Conservation (phyloP, 1,140 invertebrate genomes). For the Nilaparvata lugens region DNA sequence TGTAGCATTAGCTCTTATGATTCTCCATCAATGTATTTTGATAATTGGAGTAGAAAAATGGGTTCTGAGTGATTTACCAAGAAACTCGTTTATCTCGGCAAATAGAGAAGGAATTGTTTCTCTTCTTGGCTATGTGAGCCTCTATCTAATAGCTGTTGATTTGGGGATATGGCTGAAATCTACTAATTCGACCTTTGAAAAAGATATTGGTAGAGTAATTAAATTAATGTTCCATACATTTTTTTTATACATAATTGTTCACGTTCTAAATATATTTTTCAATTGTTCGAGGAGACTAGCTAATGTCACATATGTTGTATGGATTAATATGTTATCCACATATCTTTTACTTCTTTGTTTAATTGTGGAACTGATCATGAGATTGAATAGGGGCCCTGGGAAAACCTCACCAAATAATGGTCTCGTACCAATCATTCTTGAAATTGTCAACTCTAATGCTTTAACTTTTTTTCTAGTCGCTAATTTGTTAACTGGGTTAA, state of each 20-base stretch:
- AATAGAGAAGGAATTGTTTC: conserved; percentile 88
- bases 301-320: conserved; percentile 66
- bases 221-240: conserved; percentile 36
- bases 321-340: conserved; percentile 52
- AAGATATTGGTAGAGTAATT: conserved; percentile 26
- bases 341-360: conserved; percentile 19
- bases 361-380: conserved; percentile 17
- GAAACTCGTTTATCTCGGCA: conserved; percentile 57
- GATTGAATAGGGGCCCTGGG: conserved; percentile 1
- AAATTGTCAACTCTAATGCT: conserved; percentile 63
- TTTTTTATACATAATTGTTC: conserved; percentile 39
- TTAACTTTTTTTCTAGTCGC: conserved; percentile 65
- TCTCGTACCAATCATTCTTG: conserved; percentile 45
- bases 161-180: conserved; percentile 50
- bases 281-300: conserved; percentile 59
- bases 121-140: conserved; percentile 66
- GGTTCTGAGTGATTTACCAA: conserved; percentile 51
- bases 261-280: conserved; percentile 39
- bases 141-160: conserved; percentile 68
- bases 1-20: conserved; percentile 44
- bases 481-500: conserved; percentile 67
- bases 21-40: conserved; percentile 60
- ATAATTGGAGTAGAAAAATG: conserved; percentile 53
- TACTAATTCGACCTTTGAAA: conserved; percentile 26
- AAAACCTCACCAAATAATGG: not conserved